These are phyloP conservation scores for Julus scandinavius DNA, from an alignment of 2,888 invertebrate genomes.

Conservation along the genomic window DNA sequence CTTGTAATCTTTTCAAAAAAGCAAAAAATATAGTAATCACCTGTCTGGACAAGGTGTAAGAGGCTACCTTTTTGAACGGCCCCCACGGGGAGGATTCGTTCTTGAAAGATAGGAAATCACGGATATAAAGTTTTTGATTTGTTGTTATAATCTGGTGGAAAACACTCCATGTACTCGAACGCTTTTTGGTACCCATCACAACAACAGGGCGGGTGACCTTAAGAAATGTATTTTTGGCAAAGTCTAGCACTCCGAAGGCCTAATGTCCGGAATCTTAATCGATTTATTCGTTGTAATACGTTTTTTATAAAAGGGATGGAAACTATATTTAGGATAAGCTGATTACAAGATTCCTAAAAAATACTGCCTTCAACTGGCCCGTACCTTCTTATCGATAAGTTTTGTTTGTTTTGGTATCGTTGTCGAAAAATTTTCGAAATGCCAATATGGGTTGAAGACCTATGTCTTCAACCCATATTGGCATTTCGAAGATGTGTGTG, in stretches of 20 bases:
- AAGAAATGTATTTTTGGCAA: not conserved
- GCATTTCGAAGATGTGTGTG: too few relatives aligned
- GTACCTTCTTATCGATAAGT: not conserved
- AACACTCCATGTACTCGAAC: not conserved
- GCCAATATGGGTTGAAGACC: not conserved
- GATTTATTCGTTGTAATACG: not conserved
- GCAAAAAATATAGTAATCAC: too few relatives aligned
- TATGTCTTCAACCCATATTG: too few relatives aligned
- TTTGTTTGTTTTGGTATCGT: not conserved
- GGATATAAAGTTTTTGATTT: not conserved
- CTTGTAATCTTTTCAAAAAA: too few relatives aligned
- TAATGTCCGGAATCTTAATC: not conserved
- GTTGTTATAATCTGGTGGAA: not conserved
- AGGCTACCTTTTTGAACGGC: not conserved
- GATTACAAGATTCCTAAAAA: not conserved
- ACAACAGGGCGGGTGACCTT: not conserved
- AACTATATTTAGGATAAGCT: not conserved
- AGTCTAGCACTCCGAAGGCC: not conserved
- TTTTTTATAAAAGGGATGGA: not conserved
- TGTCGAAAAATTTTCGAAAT: not conserved
- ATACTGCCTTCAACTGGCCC: not conserved
- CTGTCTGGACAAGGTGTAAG: too few relatives aligned
- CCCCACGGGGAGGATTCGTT: not conserved
- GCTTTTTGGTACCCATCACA: not conserved
- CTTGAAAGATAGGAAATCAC: slow-evolving; percentile 19